These are phyloP conservation scores for Drosophila neoperkinsi DNA, from an alignment of 2,888 invertebrate species.

Conservation along the genomic window DNA sequence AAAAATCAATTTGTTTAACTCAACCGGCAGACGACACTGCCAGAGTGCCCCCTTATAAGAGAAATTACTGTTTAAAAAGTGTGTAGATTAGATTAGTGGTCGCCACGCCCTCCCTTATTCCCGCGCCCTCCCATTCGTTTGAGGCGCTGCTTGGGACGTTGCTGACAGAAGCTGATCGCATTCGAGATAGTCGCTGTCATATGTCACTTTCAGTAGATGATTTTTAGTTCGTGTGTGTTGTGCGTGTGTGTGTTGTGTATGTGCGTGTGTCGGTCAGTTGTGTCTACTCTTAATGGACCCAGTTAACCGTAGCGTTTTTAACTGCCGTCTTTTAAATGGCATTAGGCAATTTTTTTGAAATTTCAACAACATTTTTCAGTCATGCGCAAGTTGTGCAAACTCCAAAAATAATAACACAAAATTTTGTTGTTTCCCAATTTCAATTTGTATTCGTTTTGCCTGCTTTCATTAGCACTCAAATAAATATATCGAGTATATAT, in stretches of 20 bases:
- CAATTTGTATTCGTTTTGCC: constrained; percentile 5
- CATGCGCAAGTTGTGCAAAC: constrained; percentile 32
- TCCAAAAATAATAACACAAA: constrained; percentile 12
- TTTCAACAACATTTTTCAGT: constrained; percentile 44
- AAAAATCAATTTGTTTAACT: constrained; percentile 19
- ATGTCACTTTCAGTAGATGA: constrained; percentile 35
- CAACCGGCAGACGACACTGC: background rate
- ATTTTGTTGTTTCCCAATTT: constrained; percentile 9
- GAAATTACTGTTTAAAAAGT: constrained; percentile 55
- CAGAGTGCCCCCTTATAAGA: constrained; percentile 18
- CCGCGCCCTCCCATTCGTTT: background rate
- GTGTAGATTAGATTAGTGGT: constrained; percentile 65
- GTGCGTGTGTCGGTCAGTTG: constrained; percentile 57
- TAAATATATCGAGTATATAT: constrained; percentile 22
- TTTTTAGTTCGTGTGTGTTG: background rate
- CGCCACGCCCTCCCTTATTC: background rate
- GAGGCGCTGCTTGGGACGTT: constrained; percentile 44
- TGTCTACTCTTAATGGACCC: constrained; percentile 16
- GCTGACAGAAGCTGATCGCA: constrained; percentile 56
- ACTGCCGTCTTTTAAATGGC: background rate
- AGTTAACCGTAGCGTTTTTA: constrained; percentile 25
- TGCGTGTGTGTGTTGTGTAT: background rate
- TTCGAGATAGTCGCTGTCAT: constrained; percentile 54
- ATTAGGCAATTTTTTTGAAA: constrained; percentile 15
- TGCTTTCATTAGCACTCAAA: constrained; percentile 64